Evolutionary conservation across 2,113 vertebrate genomes (phyloP).

Genomic region (Mola mola): DNA sequence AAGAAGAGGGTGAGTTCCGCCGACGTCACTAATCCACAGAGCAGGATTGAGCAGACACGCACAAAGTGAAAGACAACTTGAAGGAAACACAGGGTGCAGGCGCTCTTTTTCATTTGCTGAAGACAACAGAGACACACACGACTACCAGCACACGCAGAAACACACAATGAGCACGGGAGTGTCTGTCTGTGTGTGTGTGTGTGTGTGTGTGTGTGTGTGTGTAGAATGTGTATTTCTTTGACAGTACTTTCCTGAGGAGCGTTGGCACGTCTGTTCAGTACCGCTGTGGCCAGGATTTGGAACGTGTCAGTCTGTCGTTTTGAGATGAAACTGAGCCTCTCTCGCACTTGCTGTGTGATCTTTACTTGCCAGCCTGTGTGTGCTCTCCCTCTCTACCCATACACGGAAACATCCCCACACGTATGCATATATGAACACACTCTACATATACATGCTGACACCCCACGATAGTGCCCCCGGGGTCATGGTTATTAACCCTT

Average conservation of each 20-base stretch:
- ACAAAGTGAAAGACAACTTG: constrained; percentile 26
- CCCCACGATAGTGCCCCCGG: constrained; percentile 38
- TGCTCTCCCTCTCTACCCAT: neutral
- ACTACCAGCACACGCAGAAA: neutral
- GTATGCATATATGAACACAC: neutral
- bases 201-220: constrained; percentile 8
- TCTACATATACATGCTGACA: constrained; percentile 5
- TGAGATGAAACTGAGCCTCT: constrained; percentile 50
- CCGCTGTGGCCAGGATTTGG: constrained; percentile 50
- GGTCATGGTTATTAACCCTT: constrained; percentile 71
- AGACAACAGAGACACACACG: constrained; percentile 13
- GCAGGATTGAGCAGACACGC: constrained; percentile 75
- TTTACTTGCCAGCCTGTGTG: constrained; percentile 19
- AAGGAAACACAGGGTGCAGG: constrained; percentile 21
- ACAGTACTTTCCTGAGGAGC: constrained; percentile 19
- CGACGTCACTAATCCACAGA: constrained; percentile 96
- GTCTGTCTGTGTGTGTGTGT: constrained; percentile 10
- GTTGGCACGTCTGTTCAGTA: constrained; percentile 51
- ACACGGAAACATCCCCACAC: neutral
- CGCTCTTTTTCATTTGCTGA: constrained; percentile 12
- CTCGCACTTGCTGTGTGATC: constrained; percentile 31
- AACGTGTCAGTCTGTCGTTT: constrained; percentile 41
- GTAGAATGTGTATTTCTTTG: too few relatives aligned
- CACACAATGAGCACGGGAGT: constrained; percentile 1
- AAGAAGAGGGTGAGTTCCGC: constrained; percentile 81